phyloP scores from a whole-genome alignment of 2,797 vertebrate species.

The Acanthornis magna region DNA sequence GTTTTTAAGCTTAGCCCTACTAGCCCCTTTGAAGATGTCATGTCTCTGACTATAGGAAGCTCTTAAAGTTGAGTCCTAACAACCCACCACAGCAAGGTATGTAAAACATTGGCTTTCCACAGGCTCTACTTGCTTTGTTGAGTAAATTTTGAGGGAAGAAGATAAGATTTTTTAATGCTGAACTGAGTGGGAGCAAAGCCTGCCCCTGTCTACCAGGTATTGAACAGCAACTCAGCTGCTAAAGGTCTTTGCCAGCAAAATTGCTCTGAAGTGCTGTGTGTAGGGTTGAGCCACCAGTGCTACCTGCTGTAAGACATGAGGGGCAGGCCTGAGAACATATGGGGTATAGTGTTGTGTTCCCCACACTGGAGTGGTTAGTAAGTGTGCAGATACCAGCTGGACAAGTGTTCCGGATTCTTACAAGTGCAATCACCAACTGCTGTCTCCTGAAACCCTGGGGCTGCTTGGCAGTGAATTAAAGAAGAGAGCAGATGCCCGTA shows the following conservation, averaged over 20 bases:
- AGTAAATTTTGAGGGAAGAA: not conserved
- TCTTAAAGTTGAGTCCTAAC: not conserved
- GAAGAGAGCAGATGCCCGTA: not conserved
- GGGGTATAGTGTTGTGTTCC: not conserved
- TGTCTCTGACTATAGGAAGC: not conserved
- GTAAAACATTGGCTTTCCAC: not conserved
- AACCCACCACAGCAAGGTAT: not conserved
- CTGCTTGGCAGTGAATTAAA: constrained; percentile 8
- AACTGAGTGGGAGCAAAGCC: not conserved
- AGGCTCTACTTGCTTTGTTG: not conserved
- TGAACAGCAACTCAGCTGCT: not conserved
- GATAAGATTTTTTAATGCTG: not conserved
- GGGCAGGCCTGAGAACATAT: not conserved
- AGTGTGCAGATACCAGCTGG: constrained; percentile 8
- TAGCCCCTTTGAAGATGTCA: not conserved
- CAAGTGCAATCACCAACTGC: not conserved
- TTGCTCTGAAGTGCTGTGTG: not conserved
- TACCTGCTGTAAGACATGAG: not conserved
- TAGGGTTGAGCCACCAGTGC: not conserved
- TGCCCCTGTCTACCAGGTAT: not conserved
- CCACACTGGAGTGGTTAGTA: not conserved
- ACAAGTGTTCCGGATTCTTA: not conserved
- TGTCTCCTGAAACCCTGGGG: not conserved
- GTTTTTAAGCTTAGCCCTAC: not conserved
- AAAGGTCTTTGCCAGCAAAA: not conserved